Conservation (phyloP, 1,140 invertebrate genomes). For the Bradysia coprophila region DNA sequence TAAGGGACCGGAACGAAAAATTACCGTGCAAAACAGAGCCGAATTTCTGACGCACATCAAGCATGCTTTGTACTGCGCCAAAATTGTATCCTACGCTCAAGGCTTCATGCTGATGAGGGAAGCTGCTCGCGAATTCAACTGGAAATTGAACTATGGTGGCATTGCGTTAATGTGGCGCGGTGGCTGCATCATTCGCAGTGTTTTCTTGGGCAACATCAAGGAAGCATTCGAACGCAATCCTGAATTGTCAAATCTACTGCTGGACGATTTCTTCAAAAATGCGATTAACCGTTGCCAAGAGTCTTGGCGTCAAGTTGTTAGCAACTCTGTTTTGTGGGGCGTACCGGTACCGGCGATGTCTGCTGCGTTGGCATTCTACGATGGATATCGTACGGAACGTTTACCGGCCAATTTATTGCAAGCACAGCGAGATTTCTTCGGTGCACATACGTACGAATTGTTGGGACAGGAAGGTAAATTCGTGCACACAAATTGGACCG, state of each 20-base stretch:
- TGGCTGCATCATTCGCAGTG: slow-evolving; percentile 94
- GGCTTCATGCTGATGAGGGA: slow-evolving; percentile 97
- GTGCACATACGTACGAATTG: slow-evolving; percentile 96
- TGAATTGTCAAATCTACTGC: slow-evolving; percentile 69
- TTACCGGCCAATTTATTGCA: slow-evolving; percentile 87
- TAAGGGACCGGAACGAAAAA: slow-evolving; percentile 37
- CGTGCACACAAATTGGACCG: slow-evolving; percentile 98
- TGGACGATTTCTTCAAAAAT: slow-evolving; percentile 87
- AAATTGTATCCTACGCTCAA: slow-evolving; percentile 98
- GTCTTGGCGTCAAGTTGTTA: slow-evolving; percentile 47
- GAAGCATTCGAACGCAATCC: slow-evolving; percentile 87
- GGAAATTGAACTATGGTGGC: slow-evolving; percentile 94
- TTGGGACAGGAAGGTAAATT: slow-evolving; percentile 71
- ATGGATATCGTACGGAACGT: slow-evolving; percentile 69
- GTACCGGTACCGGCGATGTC: slow-evolving; percentile 86
- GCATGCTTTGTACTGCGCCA: slow-evolving; percentile 89
- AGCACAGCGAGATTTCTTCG: slow-evolving; percentile 97
- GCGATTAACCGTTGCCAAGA: slow-evolving; percentile 64
- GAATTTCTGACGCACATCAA: slow-evolving; percentile 56
- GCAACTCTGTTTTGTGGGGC: slow-evolving; percentile 47
- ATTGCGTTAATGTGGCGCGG: slow-evolving; percentile 99
- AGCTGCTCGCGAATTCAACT: slow-evolving; percentile 76
- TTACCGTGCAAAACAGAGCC: slow-evolving; percentile 49
- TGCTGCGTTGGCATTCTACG: slow-evolving; percentile 91
- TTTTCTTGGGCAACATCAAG: slow-evolving; percentile 95